Base-by-base conservation (phyloP, 2,888 invertebrate genomes). In the Antheraea assamensis region DNA sequence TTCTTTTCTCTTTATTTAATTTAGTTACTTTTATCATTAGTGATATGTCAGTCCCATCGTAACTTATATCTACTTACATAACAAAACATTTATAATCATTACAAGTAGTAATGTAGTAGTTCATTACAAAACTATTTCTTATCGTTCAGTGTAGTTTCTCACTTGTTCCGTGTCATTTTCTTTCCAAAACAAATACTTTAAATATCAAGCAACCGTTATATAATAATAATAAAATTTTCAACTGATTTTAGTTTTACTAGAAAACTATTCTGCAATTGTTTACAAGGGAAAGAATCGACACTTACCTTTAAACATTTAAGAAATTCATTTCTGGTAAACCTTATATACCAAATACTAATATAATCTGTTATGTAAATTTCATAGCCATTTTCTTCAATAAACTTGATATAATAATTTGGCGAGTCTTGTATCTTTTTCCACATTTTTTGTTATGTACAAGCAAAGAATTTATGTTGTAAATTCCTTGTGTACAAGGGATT, bases 361-460 rank as follows among this genome's bases (percentile, higher is more conserved):
- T 81, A 89, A 77, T 91, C 85, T 8, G 90, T 89, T 61, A 90
- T 58, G 49, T 74, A 81, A 74, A 91, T 81, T 77, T 87, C 82
- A 58, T 80, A 84, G 24, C 73, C 76, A 55, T 73, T 17, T 5
- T 74, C 71, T 31, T 75, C 71, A 27, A 71, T 80, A 77, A 82
- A 83, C 17, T 74, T 72, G 42, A 87, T 42, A 52, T 79, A 84
- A 77, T 81, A 86, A 42, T 81, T 78, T 1, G 74, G 71, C 15
- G 55, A 74, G 15, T 84, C 75, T 70, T 82, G 77, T 35, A 87
- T 74, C 64, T 75, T 80, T 79, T 82, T 83, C 88, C 88, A 88
- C 88, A 88, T 88, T 71, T 55, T 75, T 71, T 70, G n/a, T 55
- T 21, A 66, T 35, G 13, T 24, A n/a, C 3, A 24, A 55, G 19